Evolutionary conservation across 2,888 invertebrate genomes (phyloP), one percentile per base, ranked within the genome.

Genomic region (Athalia rosae): DNA sequence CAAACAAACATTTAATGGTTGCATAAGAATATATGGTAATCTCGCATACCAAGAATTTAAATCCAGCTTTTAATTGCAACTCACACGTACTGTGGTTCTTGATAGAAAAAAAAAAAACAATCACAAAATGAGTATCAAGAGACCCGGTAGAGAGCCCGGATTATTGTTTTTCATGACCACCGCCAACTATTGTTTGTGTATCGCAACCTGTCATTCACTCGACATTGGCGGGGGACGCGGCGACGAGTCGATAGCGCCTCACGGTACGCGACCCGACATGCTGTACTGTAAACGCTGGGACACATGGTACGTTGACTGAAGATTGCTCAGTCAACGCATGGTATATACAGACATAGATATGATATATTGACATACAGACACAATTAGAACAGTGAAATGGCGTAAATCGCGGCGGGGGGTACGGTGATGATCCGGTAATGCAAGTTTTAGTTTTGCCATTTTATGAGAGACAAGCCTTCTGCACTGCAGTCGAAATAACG

Each of bases 391-490:
- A 15, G 67, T n/a, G 50, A 50, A 28, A 67, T 67, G 53, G 53
- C 53, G n/a, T 28, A 47, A 47, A 64, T 64, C 50, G 50, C 67
- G 28, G 13, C 15, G 58, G 71, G 71, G 71, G 41, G 41, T 13
- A 50, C 56, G 4, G 41, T 71, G 71, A 71, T 43, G 71, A 71
- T 71, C 58, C 71, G 50, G 71, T 71, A 71, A 71, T 13, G 71
- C 58, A 13, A 58, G 58, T 71, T 71, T 71, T 71, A 71, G n/a
- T n/a, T 56, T 45, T 71, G 56, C 56, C 58, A 71, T 71, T 71
- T 71, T 45, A 58, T 58, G 71, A 61, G 15, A 74, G 74, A 47
- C 61, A 61, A 50, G 74, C 74, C 61, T 74, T 74, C 74, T 74
- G 59, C 59, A 47, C 61, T 62, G 28, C 28, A 28, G 71, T 62